Percentiles rank a stretch among this genome's conserved stretches.
phyloP scores from a whole-genome alignment of 2,797 vertebrate genomes.

The Calcarius lapponicus region DNA sequence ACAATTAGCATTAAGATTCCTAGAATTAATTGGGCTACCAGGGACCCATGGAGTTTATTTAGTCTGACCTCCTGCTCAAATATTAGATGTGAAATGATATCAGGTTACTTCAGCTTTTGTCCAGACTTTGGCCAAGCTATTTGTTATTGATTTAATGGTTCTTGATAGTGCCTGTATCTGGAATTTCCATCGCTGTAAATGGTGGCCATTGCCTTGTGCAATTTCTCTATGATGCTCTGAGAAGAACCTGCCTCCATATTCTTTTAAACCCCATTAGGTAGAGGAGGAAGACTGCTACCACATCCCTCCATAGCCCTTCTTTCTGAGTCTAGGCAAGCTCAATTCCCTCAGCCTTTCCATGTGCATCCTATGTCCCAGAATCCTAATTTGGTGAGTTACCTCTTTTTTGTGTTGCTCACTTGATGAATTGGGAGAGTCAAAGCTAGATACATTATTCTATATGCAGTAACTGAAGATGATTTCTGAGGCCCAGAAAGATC shows the following conservation, averaged over 20 bases:
- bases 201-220: background rate
- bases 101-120: background rate
- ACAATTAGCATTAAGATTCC: background rate
- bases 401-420: background rate
- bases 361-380: background rate
- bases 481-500: background rate
- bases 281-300: background rate
- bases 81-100: background rate
- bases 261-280: background rate
- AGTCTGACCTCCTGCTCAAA: background rate
- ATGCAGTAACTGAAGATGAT: background rate
- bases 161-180: background rate
- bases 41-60: background rate
- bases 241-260: background rate
- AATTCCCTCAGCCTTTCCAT: background rate
- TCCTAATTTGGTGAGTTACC: background rate
- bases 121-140: background rate
- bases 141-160: background rate
- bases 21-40: background rate
- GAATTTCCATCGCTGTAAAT: background rate
- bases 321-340: background rate
- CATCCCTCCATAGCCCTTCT: background rate
- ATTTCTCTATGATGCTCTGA: background rate
- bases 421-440: background rate
- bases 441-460: background rate